Conservation (phyloP, 2,113 vertebrate genomes). For the Ardeotis arabs region DNA sequence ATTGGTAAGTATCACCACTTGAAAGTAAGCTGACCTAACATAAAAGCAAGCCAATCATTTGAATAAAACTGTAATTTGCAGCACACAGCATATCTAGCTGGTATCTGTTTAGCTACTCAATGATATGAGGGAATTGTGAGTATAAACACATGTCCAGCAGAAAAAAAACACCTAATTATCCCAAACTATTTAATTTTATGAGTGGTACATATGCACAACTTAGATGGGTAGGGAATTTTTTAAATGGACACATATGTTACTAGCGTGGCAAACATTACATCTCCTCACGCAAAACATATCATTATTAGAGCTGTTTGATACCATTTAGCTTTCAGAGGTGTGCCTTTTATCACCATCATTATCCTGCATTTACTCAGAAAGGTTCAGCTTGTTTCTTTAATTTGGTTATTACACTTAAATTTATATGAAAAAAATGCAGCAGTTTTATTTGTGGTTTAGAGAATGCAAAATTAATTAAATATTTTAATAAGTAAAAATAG, state of each 20-base stretch:
- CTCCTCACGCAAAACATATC: neutral
- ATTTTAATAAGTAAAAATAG: neutral
- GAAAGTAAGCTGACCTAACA: neutral
- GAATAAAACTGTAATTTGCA: neutral
- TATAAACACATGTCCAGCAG: neutral
- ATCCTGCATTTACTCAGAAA: neutral
- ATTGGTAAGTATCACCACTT: neutral
- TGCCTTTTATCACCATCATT: neutral
- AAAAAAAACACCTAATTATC: neutral
- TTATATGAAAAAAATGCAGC: neutral
- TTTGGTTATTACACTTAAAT: neutral
- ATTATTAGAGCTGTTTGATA: neutral
- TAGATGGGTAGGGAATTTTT: neutral
- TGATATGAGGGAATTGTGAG: neutral
- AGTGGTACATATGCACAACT: neutral
- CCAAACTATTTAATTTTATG: neutral
- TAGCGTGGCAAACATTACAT: neutral
- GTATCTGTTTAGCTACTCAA: neutral
- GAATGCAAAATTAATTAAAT: neutral
- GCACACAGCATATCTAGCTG: neutral
- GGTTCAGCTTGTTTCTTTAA: neutral
- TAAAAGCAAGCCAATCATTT: neutral
- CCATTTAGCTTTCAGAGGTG: neutral
- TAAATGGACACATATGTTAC: neutral
- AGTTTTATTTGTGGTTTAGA: neutral